A percentile compares a stretch with the other conserved stretches of the same genome.
phyloP scores from a whole-genome alignment of 2,797 vertebrate genomes.

The Perdix hodgsoniae region DNA sequence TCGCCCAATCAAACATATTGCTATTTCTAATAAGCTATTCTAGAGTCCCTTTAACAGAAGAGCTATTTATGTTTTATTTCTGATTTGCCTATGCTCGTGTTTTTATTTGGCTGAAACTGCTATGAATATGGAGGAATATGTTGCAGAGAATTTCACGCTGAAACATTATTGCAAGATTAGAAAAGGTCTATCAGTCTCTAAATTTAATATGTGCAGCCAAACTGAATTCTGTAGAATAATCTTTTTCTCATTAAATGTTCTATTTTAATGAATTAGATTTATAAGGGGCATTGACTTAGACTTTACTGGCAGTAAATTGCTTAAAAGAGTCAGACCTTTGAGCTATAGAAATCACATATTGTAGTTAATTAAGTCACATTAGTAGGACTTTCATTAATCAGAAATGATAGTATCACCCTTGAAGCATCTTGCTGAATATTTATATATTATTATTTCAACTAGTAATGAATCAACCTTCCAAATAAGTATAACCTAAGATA shows the following conservation, averaged over 20 bases:
- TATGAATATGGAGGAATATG: neutral
- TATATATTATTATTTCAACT: slow-evolving; percentile 29
- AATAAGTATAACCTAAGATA: slow-evolving; percentile 44
- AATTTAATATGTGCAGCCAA: slow-evolving; percentile 1
- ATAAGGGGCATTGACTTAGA: slow-evolving; percentile 4
- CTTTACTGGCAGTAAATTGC: slow-evolving; percentile 25
- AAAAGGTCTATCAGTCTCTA: neutral
- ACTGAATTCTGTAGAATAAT: slow-evolving; percentile 11
- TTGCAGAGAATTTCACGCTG: neutral
- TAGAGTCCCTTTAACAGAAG: neutral
- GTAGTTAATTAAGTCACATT: slow-evolving; percentile 61
- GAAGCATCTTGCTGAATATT: slow-evolving; percentile 31
- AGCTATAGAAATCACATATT: slow-evolving; percentile 25
- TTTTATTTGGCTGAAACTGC: neutral
- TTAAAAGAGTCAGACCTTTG: slow-evolving; percentile 16
- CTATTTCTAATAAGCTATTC: neutral
- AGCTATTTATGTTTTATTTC: neutral
- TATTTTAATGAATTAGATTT: slow-evolving; percentile 51
- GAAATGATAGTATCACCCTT: slow-evolving; percentile 37
- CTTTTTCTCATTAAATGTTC: slow-evolving; percentile 32
- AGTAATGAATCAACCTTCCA: slow-evolving; percentile 39
- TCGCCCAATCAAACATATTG: neutral
- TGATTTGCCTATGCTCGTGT: neutral
- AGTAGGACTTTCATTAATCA: slow-evolving; percentile 42
- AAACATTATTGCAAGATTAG: neutral